These are phyloP conservation scores for Gracilinanus agilis DNA, from an alignment of 2,113 vertebrate genomes.

Conservation along the genomic window DNA sequence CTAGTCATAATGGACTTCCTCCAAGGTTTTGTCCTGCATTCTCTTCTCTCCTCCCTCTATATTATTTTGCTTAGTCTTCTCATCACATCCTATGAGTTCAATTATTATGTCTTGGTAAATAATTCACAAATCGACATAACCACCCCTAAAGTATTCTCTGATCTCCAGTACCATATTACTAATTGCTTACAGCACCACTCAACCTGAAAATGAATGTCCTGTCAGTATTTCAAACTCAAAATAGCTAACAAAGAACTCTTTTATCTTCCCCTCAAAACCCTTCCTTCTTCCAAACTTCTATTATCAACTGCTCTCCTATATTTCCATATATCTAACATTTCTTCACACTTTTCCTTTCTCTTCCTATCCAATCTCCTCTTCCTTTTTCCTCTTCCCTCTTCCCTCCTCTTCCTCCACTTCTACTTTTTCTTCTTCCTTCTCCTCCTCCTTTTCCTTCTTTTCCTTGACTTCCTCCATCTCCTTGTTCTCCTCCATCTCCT, in stretches of 20 bases:
- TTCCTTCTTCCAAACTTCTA: not conserved
- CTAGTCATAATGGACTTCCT: not conserved
- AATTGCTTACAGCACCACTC: not conserved
- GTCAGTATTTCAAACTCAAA: not conserved
- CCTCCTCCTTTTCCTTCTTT: no score
- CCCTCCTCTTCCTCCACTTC: no score
- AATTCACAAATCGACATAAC: not conserved
- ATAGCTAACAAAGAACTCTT: not conserved
- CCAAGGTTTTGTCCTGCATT: not conserved
- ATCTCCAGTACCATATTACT: not conserved
- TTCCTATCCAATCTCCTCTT: no score
- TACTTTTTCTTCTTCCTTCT: no score
- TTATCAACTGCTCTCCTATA: no score
- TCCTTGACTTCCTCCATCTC: no score
- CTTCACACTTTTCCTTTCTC: no score
- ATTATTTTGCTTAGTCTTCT: not conserved
- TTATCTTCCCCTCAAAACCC: not conserved
- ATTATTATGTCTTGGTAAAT: not conserved
- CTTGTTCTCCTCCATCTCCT: no score
- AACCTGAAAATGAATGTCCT: not conserved
- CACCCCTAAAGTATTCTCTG: not conserved
- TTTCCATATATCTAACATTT: no score
- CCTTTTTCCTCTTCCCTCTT: no score
- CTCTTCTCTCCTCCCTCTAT: not conserved
- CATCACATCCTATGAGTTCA: not conserved